Evolutionary conservation across 2,113 vertebrate species (phyloP).

Genomic region (Synodontis membranacea): DNA sequence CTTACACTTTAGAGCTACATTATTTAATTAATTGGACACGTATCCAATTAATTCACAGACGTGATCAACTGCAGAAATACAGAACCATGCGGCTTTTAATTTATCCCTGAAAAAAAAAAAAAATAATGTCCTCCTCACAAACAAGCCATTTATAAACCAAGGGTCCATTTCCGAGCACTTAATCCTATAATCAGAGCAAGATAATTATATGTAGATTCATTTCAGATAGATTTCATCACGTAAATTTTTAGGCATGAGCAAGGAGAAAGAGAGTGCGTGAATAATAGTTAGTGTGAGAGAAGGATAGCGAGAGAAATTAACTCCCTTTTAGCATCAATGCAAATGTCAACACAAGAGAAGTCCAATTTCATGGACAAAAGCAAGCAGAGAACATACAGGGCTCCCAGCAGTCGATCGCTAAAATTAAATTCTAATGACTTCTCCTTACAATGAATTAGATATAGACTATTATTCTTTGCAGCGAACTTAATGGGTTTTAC

Average conservation of each 20-base stretch:
- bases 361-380: conserved; percentile 53
- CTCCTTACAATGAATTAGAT: conserved; percentile 51
- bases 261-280: not conserved
- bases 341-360: conserved; percentile 57
- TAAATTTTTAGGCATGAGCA: conserved; percentile 51
- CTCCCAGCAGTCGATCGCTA: conserved; percentile 42
- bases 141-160: conserved; percentile 19
- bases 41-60: conserved; percentile 4
- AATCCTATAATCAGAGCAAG: conserved; percentile 62
- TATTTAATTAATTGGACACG: not conserved
- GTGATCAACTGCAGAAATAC: not conserved
- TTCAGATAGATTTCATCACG: conserved; percentile 7
- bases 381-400: conserved; percentile 45
- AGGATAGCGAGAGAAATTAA: not conserved
- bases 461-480: conserved; percentile 50
- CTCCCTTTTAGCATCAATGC: conserved; percentile 52
- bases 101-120: not conserved
- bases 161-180: conserved; percentile 40
- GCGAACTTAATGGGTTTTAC: conserved; percentile 47
- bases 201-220: conserved; percentile 29
- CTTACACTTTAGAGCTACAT: not conserved
- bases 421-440: conserved; percentile 54
- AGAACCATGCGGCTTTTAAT: not conserved
- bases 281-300: not conserved
- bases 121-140: not conserved